These are phyloP conservation scores for Pseudochromis fuscus DNA, from an alignment of 2,797 vertebrate genomes.

Conservation along the genomic window DNA sequence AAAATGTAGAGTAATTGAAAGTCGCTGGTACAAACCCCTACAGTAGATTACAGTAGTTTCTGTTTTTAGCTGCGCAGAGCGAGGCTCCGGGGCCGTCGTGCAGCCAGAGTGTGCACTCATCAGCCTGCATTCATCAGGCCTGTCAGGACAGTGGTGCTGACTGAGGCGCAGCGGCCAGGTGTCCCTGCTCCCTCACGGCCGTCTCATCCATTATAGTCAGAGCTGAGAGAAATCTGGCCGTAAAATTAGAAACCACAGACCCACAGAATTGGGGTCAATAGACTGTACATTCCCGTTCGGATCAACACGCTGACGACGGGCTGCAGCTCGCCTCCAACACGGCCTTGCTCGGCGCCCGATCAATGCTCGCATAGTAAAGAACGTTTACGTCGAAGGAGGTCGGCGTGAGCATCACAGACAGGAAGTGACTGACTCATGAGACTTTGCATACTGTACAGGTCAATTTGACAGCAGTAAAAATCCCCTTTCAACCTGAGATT, in stretches of 20 bases:
- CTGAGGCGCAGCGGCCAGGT: slow-evolving; percentile 64
- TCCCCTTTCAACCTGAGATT: too few species aligned
- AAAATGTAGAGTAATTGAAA: slow-evolving; percentile 32
- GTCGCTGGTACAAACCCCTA: background rate
- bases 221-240: slow-evolving; percentile 56
- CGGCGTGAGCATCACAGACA: background rate
- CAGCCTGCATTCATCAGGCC: slow-evolving; percentile 68
- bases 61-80: slow-evolving; percentile 5
- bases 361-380: background rate
- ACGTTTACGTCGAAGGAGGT: too few species aligned
- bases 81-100: slow-evolving; percentile 22
- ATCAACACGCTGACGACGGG: slow-evolving; percentile 44
- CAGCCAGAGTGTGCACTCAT: slow-evolving; percentile 46
- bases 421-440: background rate
- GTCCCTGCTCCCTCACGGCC: slow-evolving; percentile 59
- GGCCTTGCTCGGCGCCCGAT: background rate
- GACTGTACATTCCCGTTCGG: slow-evolving; percentile 48
- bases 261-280: slow-evolving; percentile 69
- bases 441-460: too few species aligned
- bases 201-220: slow-evolving; percentile 61
- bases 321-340: slow-evolving; percentile 16
- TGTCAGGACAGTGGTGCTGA: slow-evolving; percentile 65
- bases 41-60: background rate
- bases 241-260: slow-evolving; percentile 69
- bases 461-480: too few species aligned